Evolutionary conservation across 2,888 invertebrate genomes (phyloP), one percentile per base, ranked within the genome.

Genomic region (Argyra leucocephala): DNA sequence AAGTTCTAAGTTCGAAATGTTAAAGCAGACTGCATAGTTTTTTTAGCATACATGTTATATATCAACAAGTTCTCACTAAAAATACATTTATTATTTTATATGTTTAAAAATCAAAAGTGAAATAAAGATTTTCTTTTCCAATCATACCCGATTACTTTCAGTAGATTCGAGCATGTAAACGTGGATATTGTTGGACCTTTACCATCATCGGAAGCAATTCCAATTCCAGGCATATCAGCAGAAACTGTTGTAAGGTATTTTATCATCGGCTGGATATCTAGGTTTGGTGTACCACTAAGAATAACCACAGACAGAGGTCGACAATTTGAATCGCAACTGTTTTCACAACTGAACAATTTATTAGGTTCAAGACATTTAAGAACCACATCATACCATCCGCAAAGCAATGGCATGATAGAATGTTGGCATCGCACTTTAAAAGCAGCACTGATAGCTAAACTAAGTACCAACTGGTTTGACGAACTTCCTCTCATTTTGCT

Each of bases 351-450:
- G 2, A 63, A 22, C 15, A 57, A 2, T 4, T 24, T 63, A 18
- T 23, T 63, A 4, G 57, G 63, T 1, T 57, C 18, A 22, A 48
- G 4, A 2, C 63, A 63, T n/a, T n/a, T 63, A 4, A n/a, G 24
- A 22, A 63, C 63, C 2, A 57, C 63, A 2, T 22, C 63, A 1
- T 63, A 63, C 26, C 63, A 57, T 23, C 62, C n/a, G 7, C 62
- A 62, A 21, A 59, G 59, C n/a, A 79, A 80, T 63, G 78, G 78
- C 0, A 71, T 77, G 65, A 71, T 80, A 3, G 77, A 80, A 66
- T 67, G 78, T 6, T 73, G 75, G 63, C 79, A 81, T 66, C 69
- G 80, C 1, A 71, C 72, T 15, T 66, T 80, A 63, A 80, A 77
- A 69, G 72, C 76, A 0, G 74, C 80, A 0, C 65, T 76, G 15